Evolutionary conservation across 2,888 invertebrate genomes (phyloP), one percentile per base, ranked within the genome.

Genomic region (Linyphia triangularis): DNA sequence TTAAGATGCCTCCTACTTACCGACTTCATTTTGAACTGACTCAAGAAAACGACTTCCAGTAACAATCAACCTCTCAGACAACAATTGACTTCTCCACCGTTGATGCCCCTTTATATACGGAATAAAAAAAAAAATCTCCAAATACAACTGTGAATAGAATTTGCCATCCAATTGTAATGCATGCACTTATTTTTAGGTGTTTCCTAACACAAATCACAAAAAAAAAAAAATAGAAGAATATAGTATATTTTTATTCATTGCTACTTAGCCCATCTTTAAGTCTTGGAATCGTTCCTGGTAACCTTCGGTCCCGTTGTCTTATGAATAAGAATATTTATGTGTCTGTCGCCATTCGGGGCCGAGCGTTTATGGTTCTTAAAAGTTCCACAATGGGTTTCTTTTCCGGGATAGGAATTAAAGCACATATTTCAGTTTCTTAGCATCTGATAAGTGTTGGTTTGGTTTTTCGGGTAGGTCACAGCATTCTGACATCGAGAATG

Each of bases 111-210:
- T 73, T 83, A 72, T 83, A 83, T 75, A 73, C n/a, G 28, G 37
- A 43, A 26, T 7, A 26, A 57, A 37, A 69, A 37, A 40, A 70
- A 57, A 65, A 51, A 51, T 51, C 13, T 51, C 51, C 9, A 9
- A 51, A 51, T 51, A 28, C 26, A 63, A 73, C 40, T 33, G 33
- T 43, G 65, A 63, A 83, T 72, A 51, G 70, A 83, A 83, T 83
- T 63, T 69, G 10, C 7, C 30, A 78, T 61, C 19, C 67, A 43
- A 67, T 22, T 67, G 65, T 75, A 83, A 83, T 73, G 65, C 73
- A 83, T 83, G 72, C 73, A 73, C 65, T 83, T 69, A 83, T 73
- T 83, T 70, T 65, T 33, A 83, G 73, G 83, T 65, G 57, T 73
- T 40, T 75, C 61, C 19, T 30, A 63, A 65, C 63, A 63, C 22